Conservation (phyloP, 37 sponge, comb jelly and placozoan species). For the Aphrocallistes beatrix region DNA sequence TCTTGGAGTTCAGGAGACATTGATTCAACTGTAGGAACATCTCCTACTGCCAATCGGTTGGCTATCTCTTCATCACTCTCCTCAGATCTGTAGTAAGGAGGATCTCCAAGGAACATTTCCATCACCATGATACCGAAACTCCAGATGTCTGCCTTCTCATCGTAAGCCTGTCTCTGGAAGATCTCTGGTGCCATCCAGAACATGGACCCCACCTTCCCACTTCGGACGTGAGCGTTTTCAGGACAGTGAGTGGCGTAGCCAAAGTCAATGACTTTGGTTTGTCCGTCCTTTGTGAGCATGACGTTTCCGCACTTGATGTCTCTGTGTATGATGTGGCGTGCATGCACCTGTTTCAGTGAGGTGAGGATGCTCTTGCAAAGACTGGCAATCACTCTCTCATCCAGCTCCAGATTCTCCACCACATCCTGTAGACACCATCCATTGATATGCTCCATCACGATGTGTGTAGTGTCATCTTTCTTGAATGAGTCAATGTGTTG, state of each 20-base stretch:
- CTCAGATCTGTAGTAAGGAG: background rate
- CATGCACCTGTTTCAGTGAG: background rate
- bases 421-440: conserved; percentile 7
- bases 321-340: conserved; percentile 1
- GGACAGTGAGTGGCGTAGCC: conserved; percentile 7
- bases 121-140: conserved; percentile 9
- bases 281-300: background rate
- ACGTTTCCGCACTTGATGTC: conserved; percentile 15
- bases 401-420: conserved; percentile 18
- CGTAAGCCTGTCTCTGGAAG: background rate
- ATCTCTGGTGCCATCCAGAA: conserved; percentile 12
- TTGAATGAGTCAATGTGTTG: background rate
- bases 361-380: background rate
- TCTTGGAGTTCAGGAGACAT: background rate
- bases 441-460: conserved; percentile 12
- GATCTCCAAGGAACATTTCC: conserved; percentile 17
- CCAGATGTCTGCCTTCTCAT: conserved; percentile 4
- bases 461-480: background rate
- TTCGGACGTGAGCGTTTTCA: background rate
- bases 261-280: background rate
- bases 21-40: background rate
- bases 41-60: background rate
- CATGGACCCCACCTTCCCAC: conserved; percentile 5
- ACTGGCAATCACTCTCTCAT: background rate
- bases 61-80: background rate